Evolutionary conservation across 2,113 vertebrate genomes (phyloP).

Genomic region (Pterocles burchelli): DNA sequence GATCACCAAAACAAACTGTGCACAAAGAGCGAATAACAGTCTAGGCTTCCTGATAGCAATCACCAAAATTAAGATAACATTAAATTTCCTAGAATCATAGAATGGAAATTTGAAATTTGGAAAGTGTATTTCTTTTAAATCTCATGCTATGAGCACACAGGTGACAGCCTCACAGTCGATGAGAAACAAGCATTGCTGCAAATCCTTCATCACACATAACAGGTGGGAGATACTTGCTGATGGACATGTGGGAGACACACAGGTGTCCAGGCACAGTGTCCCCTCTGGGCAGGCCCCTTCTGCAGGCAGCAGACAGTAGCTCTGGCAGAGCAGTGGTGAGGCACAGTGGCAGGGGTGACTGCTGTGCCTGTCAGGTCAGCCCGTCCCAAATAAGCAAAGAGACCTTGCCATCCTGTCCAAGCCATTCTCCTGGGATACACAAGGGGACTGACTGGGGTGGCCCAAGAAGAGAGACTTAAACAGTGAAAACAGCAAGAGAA

Average conservation of each 20-base stretch:
- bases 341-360: neutral
- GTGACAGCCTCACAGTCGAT: accelerated
- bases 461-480: neutral
- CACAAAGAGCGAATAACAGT: neutral
- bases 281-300: neutral
- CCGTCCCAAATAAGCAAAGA: neutral
- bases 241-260: accelerated
- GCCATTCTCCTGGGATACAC: neutral
- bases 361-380: neutral
- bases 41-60: neutral
- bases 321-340: neutral
- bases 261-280: accelerated
- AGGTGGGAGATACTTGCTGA: neutral
- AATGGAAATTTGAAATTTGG: neutral
- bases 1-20: slow-evolving; percentile 16
- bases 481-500: neutral
- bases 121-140: neutral
- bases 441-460: neutral
- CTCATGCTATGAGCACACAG: accelerated
- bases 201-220: accelerated
- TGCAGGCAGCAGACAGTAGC: neutral
- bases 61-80: neutral
- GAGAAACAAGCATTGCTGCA: neutral
- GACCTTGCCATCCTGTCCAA: neutral
- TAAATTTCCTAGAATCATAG: neutral